Conservation (phyloP, 2,797 vertebrate species). For the Potorous gilbertii region DNA sequence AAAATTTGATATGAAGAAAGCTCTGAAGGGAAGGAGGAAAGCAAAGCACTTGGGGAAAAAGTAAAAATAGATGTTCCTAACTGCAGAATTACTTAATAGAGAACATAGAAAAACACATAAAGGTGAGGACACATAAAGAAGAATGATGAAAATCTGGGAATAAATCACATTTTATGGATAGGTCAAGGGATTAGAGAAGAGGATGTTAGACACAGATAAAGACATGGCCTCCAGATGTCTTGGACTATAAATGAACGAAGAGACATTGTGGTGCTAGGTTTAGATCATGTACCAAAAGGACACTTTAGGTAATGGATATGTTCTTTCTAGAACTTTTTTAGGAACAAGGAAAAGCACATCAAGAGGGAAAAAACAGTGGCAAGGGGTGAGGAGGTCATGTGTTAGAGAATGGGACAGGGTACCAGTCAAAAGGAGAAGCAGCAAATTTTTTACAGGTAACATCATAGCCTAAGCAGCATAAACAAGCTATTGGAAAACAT, state of each 20-base stretch:
- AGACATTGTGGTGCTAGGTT: not conserved
- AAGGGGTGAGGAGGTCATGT: not conserved
- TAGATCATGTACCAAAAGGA: not conserved
- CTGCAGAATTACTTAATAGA: not conserved
- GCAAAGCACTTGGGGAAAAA: not conserved
- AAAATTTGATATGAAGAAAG: constrained; percentile 6
- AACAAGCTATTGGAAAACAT: not conserved
- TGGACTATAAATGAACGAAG: not conserved
- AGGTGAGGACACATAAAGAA: not conserved
- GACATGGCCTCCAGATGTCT: not conserved
- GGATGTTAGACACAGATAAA: constrained; percentile 25
- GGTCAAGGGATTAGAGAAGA: constrained; percentile 33
- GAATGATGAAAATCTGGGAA: constrained; percentile 18
- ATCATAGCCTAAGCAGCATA: not conserved
- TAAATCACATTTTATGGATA: not conserved
- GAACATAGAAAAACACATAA: not conserved
- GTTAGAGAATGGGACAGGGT: not conserved
- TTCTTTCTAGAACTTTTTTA: not conserved
- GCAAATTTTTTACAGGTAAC: not conserved
- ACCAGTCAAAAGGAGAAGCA: not conserved
- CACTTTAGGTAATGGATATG: not conserved
- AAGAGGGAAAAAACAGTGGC: not conserved
- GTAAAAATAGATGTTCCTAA: not conserved
- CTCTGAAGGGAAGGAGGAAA: not conserved
- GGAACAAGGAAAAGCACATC: not conserved